Conservation (phyloP, 1,140 invertebrate genomes). For the Ostrea edulis region DNA sequence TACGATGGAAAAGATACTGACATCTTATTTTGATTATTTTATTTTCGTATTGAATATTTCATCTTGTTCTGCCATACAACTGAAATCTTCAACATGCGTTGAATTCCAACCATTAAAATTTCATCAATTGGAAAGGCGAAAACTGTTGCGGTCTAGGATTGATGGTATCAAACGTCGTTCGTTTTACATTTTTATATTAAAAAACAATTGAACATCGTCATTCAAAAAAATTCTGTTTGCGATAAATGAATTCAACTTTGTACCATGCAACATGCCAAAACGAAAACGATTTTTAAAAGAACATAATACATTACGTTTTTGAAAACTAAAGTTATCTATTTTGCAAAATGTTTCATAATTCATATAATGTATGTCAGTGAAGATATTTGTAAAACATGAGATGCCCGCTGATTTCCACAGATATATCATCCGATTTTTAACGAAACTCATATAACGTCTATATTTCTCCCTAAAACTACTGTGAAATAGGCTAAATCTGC, state of each 20-base stretch:
- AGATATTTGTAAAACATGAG: constrained; percentile 28
- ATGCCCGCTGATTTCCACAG: neutral
- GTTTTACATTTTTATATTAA: neutral
- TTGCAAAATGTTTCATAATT: constrained; percentile 16
- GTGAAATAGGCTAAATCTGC: constrained; percentile 21
- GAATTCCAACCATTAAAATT: neutral
- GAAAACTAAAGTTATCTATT: neutral
- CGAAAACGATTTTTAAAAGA: neutral
- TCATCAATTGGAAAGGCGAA: neutral
- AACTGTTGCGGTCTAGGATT: neutral
- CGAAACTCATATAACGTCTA: neutral
- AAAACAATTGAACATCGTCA: neutral
- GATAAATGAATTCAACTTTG: neutral
- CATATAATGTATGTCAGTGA: constrained; percentile 22
- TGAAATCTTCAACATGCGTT: constrained; percentile 3
- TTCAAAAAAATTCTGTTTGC: neutral
- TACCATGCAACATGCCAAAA: neutral
- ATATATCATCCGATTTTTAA: constrained; percentile 27
- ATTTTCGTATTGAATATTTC: constrained; percentile 18
- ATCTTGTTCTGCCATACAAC: neutral
- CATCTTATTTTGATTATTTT: constrained; percentile 29
- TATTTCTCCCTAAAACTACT: constrained; percentile 11
- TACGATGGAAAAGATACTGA: neutral
- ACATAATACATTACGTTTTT: neutral
- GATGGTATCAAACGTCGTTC: neutral